Conservation (phyloP, 2,113 vertebrate genomes). For the Pholis gunnellus region DNA sequence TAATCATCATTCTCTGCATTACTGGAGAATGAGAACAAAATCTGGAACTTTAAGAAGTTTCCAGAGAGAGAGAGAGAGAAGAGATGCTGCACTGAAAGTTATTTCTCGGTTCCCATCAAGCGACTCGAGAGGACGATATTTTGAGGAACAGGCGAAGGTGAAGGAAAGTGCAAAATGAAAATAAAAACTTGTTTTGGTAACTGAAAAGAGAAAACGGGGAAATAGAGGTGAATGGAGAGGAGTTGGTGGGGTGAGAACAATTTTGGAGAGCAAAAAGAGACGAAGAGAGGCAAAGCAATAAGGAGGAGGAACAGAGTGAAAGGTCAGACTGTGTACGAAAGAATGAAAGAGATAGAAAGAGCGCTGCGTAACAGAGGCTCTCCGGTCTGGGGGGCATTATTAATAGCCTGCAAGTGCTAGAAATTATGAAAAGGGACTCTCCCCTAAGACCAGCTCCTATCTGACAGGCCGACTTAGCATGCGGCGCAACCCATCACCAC, state of each 20-base stretch:
- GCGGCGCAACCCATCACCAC: not conserved
- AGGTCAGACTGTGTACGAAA: not conserved
- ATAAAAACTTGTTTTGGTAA: slow-evolving; percentile 16
- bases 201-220: slow-evolving; percentile 41
- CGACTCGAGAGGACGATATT: slow-evolving; percentile 18
- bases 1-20: not conserved
- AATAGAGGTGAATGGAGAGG: slow-evolving; percentile 23
- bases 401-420: not conserved
- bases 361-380: not conserved
- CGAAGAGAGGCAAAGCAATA: not conserved
- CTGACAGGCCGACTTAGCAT: slow-evolving; percentile 8
- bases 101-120: slow-evolving; percentile 7
- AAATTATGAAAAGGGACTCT: slow-evolving; percentile 18
- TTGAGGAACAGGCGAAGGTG: slow-evolving; percentile 4
- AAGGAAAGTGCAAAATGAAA: slow-evolving; percentile 11
- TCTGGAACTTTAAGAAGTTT: not conserved
- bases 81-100: not conserved
- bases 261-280: slow-evolving; percentile 17
- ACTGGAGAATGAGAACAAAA: not conserved
- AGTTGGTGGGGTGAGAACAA: slow-evolving; percentile 22
- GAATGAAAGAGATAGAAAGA: not conserved
- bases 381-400: not conserved
- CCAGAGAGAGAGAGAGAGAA: not conserved
- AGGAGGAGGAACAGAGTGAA: not conserved
- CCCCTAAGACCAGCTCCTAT: slow-evolving; percentile 9